Base-by-base conservation (phyloP, 2,888 invertebrate species). In the Agriotes lineatus region DNA sequence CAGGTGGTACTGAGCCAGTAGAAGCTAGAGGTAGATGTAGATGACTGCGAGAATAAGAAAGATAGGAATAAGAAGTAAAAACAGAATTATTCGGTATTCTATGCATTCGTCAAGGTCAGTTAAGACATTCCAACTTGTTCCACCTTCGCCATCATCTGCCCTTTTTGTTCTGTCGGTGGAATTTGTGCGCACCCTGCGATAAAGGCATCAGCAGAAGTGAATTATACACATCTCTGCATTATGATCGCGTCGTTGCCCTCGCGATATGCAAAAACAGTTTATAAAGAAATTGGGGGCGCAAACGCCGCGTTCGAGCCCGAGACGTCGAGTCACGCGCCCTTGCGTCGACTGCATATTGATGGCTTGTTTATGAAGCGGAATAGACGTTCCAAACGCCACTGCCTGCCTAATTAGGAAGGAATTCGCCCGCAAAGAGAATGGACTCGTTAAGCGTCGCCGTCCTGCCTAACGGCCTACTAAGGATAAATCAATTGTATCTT, bases 281-380 rank as follows among this genome's bases (percentile, higher is more conserved):
- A 22, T 12, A 48, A 22, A 48, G 25, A 20, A 9, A 45, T 2
- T 1, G n/a, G 18, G 19, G 22, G 10, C n/a, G 22, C 22, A 22
- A 48, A n/a, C 7, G 9, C n/a, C 9, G 10, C 19, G 25, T 48
- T 60, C 25, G 30, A 14, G 19, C 25, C 14, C n/a, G 33, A 14
- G 52, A 63, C 19, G 37, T 61, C 61, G 52, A 56, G 63, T 63
- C 63, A 63, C 63, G 63, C 44, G 25, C 37, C 42, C 44, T 44
- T 44, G 54, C 63, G 45, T 44, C 63, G 63, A 61, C 63, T 54
- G 63, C 63, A 63, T 63, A 63, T 63, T 63, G 63, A 63, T 63
- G 63, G 44, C 63, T 63, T 63, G 63, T 63, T 63, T 63, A 63
- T 54, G 42, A 54, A 61, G 48, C 25, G 45, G 45, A 61, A 61